Percentiles rank a stretch among this genome's conserved stretches.
These are phyloP conservation scores for Nymphalis urticae DNA, from an alignment of 2,888 invertebrate genomes.

Conservation along the genomic window DNA sequence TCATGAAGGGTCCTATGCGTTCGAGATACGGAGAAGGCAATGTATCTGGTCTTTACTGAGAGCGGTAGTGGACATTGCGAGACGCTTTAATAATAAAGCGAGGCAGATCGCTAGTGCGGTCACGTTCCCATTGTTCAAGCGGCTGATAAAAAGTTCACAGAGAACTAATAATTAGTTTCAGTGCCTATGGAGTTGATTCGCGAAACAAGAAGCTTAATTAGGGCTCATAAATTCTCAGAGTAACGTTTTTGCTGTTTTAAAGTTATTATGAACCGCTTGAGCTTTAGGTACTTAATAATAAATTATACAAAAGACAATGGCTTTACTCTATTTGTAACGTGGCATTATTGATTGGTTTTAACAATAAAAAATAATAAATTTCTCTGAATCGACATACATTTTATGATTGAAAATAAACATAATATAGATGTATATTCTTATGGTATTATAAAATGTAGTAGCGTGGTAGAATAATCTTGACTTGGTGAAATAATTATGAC, in stretches of 20 bases:
- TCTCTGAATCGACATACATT: neutral
- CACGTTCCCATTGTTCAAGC: slow-evolving; percentile 78
- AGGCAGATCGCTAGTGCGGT: slow-evolving; percentile 67
- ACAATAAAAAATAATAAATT: neutral
- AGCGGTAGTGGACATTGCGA: slow-evolving; percentile 46
- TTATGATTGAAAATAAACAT: too few relatives aligned
- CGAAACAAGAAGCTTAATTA: slow-evolving; percentile 76
- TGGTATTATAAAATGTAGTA: too few relatives aligned
- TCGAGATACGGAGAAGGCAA: slow-evolving; percentile 40
- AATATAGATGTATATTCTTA: too few relatives aligned
- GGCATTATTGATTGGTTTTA: neutral
- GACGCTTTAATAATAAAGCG: slow-evolving; percentile 55
- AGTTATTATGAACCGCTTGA: slow-evolving; percentile 26
- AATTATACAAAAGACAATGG: slow-evolving; percentile 3
- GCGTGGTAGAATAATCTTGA: too few relatives aligned
- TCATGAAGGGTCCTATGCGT: slow-evolving; percentile 43
- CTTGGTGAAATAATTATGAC: too few relatives aligned
- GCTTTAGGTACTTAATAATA: slow-evolving; percentile 15
- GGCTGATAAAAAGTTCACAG: slow-evolving; percentile 75
- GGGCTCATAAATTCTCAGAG: slow-evolving; percentile 62
- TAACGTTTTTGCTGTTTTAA: slow-evolving; percentile 35
- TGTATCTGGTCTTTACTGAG: slow-evolving; percentile 42
- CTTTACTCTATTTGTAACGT: slow-evolving; percentile 1
- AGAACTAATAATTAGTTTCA: slow-evolving; percentile 75
- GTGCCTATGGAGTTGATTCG: slow-evolving; percentile 57